These are phyloP conservation scores for Phyllostomus hastatus DNA, from an alignment of 2,113 vertebrate species.

Conservation along the genomic window DNA sequence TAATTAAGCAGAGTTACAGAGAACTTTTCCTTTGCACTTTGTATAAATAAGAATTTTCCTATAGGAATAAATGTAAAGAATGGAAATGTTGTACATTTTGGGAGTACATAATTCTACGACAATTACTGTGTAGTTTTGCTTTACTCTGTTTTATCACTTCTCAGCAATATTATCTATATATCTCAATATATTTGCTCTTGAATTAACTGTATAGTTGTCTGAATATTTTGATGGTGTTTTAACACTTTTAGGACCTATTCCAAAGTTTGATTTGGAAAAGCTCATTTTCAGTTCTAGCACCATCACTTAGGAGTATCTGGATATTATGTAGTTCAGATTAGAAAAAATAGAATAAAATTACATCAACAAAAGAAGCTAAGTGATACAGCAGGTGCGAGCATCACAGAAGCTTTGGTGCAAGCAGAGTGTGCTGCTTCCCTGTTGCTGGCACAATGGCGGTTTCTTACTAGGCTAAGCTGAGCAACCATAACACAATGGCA, in stretches of 20 bases:
- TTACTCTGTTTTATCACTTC: background rate
- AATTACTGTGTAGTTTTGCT: background rate
- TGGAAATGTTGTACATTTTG: background rate
- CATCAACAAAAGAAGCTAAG: background rate
- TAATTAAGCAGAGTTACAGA: background rate
- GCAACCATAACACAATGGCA: background rate
- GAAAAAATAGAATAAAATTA: background rate
- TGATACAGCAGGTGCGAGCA: fast-evolving
- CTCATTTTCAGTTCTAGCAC: background rate
- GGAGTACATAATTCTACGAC: background rate
- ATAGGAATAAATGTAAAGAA: background rate
- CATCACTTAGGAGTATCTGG: background rate
- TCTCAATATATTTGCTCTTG: background rate
- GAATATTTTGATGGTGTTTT: background rate
- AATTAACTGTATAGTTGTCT: background rate
- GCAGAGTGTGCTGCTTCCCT: background rate
- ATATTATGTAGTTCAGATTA: background rate
- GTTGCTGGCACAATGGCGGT: background rate
- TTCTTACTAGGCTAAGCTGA: background rate
- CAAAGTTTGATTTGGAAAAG: background rate
- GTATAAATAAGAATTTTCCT: background rate
- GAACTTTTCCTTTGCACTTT: background rate
- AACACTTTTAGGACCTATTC: background rate
- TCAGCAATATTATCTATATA: background rate
- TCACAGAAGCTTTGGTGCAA: background rate